phyloP scores from a whole-genome alignment of 2,113 vertebrate species.

The Theropithecus gelada region DNA sequence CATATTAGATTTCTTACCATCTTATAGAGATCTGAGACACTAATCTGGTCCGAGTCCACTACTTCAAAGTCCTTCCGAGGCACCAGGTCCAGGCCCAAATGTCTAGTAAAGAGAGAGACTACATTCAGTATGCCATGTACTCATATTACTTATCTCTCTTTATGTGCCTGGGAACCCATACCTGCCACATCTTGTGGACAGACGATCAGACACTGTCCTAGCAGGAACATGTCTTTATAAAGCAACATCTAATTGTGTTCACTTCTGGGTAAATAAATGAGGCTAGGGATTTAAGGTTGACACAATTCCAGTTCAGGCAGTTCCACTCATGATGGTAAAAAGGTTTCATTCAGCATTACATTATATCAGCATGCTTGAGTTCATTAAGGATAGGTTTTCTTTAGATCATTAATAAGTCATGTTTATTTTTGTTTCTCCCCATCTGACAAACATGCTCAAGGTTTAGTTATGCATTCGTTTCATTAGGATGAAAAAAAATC shows the following conservation, averaged over 20 bases:
- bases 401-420: conserved; percentile 24
- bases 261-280: neutral
- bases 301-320: conserved; percentile 18
- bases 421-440: conserved; percentile 50
- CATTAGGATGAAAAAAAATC: conserved; percentile 39
- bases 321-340: conserved; percentile 9
- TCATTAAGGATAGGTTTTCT: conserved; percentile 27
- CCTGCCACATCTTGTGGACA: neutral
- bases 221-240: neutral
- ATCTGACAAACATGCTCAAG: conserved; percentile 10
- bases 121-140: neutral
- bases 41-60: conserved; percentile 98
- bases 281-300: neutral
- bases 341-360: neutral
- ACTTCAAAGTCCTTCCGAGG: conserved; percentile 99
- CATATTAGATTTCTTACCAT: conserved; percentile 89
- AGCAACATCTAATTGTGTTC: neutral
- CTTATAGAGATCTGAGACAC: conserved; percentile 97
- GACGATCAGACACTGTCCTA: neutral
- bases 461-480: conserved; percentile 8
- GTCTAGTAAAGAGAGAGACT: conserved; percentile 85
- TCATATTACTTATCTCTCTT: neutral
- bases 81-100: conserved; percentile 96
- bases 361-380: neutral
- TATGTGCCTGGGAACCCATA: neutral